A percentile compares a stretch with the other conserved stretches of the same genome.
Conservation (phyloP, 2,888 invertebrate genomes). For the Antheraea assamensis region DNA sequence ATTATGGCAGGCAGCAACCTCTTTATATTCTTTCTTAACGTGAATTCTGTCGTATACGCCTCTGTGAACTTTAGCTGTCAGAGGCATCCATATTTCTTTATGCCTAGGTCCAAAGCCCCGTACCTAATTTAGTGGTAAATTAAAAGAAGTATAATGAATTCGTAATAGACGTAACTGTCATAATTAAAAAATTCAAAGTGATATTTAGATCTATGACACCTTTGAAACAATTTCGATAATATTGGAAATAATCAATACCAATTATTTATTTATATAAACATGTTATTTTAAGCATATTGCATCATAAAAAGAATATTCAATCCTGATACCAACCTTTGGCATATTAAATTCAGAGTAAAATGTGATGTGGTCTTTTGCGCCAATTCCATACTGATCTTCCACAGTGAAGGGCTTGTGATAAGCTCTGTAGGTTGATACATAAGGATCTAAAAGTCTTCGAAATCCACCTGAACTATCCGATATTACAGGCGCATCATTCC, state of each 20-base stretch:
- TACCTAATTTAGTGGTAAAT: constrained; percentile 43
- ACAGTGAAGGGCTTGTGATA: constrained; percentile 59
- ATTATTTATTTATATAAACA: not conserved
- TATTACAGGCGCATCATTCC: constrained; percentile 67
- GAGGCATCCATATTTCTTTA: constrained; percentile 75
- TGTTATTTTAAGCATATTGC: not conserved
- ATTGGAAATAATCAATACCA: not conserved
- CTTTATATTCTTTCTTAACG: constrained; percentile 70
- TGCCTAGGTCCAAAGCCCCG: constrained; percentile 69
- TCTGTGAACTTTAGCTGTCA: constrained; percentile 57
- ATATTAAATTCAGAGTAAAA: constrained; percentile 64
- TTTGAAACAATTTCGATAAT: not conserved
- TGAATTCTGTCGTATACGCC: constrained; percentile 67
- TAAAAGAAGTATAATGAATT: not conserved
- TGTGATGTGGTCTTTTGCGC: constrained; percentile 73
- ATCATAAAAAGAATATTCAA: not conserved
- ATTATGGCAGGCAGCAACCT: constrained; percentile 69
- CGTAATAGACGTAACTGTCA: too few relatives aligned
- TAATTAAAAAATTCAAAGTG: not conserved
- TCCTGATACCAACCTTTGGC: constrained; percentile 53
- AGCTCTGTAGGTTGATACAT: constrained; percentile 63
- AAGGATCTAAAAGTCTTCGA: constrained; percentile 65
- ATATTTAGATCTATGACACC: not conserved
- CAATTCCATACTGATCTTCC: constrained; percentile 68
- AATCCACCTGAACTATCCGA: constrained; percentile 57